Base-by-base conservation (phyloP, 1,140 invertebrate species). In the Drosophila persimilis region DNA sequence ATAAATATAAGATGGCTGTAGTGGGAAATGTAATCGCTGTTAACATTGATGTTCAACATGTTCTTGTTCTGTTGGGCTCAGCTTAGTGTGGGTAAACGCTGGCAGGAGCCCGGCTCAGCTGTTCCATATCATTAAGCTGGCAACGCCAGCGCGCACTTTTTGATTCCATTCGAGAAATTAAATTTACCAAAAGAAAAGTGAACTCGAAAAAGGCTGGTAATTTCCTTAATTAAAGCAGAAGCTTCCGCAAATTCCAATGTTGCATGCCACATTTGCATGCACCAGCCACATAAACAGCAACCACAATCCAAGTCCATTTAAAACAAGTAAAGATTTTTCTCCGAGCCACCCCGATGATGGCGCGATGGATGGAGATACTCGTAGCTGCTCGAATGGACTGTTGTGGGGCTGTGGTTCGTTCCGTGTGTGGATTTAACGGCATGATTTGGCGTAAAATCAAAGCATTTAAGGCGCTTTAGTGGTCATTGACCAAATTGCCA, bases 381-480 rank as follows among this genome's bases (percentile, higher is more conserved):
- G 24, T 26, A 6, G 15, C 6, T 26, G 22, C 3, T 11, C 41
- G 8, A 13, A 24, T 15, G 13, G n/a, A 9, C 29, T 15, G 6
- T 4, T 8, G 51, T 3, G 29, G 7, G n/a, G 22, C 13, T 15
- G 52, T 35, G 29, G 47, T 80, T 77, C 64, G 81, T 75, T 88
- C 72, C 74, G 73, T 62, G 71, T 73, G 67, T 62, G 81, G 77
- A 65, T 88, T 86, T 81, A 88, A 81, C 83, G 83, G 77, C 83
- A 88, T 86, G 81, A 86, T 78, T 81, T 86, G 74, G 81, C 81
- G n/a, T 41, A 64, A 74, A 80, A 61, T 64, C 51, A 58, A 62
- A 74, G 70, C 73, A 57, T 80, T 81, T 86, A 88, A 86, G 84
- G 66, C 75, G 74, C 65, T 86, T 85, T 75, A 51, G 55, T 81